A percentile compares a stretch with the other conserved stretches of the same genome.
Conservation (phyloP, 2,888 invertebrate genomes). For the Tolmerus cingulatus region DNA sequence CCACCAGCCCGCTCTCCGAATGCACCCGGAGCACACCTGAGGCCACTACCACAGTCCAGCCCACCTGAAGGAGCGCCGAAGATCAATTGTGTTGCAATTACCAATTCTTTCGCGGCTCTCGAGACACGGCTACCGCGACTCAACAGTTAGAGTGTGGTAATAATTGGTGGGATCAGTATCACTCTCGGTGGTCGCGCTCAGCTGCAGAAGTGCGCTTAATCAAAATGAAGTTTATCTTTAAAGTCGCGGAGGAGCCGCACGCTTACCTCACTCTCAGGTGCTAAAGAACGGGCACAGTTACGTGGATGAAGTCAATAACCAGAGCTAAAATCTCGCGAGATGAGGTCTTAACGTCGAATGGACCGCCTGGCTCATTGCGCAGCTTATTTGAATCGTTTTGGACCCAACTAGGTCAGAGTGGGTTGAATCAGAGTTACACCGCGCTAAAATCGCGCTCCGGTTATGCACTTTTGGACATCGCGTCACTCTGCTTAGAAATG, state of each 20-base stretch:
- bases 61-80: slow-evolving; percentile 15
- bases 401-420: slow-evolving; percentile 44
- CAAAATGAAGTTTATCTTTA: neutral
- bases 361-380: slow-evolving; percentile 29
- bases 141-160: neutral
- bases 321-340: slow-evolving; percentile 41
- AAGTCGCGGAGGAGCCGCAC: neutral
- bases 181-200: slow-evolving; percentile 7
- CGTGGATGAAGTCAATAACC: slow-evolving; percentile 14
- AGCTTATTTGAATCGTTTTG: slow-evolving; percentile 46
- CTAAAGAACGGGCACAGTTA: neutral
- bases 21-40: slow-evolving; percentile 9
- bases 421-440: slow-evolving; percentile 6
- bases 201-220: neutral
- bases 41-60: neutral
- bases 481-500: neutral
- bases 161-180: slow-evolving; percentile 11
- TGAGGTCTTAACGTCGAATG: slow-evolving; percentile 46
- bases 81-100: slow-evolving; percentile 36
- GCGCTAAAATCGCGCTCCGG: neutral
- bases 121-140: neutral
- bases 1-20: neutral
- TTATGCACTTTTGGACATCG: slow-evolving; percentile 22
- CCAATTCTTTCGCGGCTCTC: neutral
- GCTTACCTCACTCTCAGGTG: slow-evolving; percentile 11